These are phyloP conservation scores for Parelbella ahira DNA, from an alignment of 2,888 invertebrate genomes.

Conservation along the genomic window DNA sequence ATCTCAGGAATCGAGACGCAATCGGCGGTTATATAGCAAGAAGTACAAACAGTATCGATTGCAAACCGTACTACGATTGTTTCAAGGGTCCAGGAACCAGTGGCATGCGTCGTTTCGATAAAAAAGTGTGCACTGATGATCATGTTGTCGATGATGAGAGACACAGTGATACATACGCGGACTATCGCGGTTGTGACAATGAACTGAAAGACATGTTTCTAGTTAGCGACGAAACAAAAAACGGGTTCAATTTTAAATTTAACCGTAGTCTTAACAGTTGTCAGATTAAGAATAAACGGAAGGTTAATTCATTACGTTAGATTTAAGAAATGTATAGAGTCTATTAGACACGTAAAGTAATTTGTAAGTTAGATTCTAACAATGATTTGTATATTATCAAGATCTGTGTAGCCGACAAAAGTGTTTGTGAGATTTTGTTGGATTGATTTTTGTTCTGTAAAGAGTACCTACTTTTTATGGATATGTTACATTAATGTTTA, in stretches of 20 bases:
- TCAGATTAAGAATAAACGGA: constrained; percentile 61
- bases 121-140: constrained; percentile 31
- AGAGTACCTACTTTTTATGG: too few species aligned
- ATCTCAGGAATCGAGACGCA: constrained; percentile 46
- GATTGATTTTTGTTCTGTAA: too few species aligned
- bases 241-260: constrained; percentile 64
- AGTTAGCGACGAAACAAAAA: constrained; percentile 46
- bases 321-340: not conserved
- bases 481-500: too few species aligned
- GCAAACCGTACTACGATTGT: constrained; percentile 72
- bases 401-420: too few species aligned
- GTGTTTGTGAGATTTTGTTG: too few species aligned
- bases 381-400: constrained; percentile 6
- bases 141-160: constrained; percentile 43
- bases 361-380: not conserved
- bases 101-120: constrained; percentile 27
- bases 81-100: constrained; percentile 49
- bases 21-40: constrained; percentile 57
- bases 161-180: constrained; percentile 61
- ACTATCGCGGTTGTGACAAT: constrained; percentile 52
- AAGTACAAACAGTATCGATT: constrained; percentile 68
- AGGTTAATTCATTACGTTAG: constrained; percentile 47
- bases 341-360: not conserved
- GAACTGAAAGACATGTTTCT: constrained; percentile 47
- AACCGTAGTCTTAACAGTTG: constrained; percentile 69